These are phyloP conservation scores for Microtus pennsylvanicus DNA, from an alignment of 2,113 vertebrate species.

Conservation along the genomic window DNA sequence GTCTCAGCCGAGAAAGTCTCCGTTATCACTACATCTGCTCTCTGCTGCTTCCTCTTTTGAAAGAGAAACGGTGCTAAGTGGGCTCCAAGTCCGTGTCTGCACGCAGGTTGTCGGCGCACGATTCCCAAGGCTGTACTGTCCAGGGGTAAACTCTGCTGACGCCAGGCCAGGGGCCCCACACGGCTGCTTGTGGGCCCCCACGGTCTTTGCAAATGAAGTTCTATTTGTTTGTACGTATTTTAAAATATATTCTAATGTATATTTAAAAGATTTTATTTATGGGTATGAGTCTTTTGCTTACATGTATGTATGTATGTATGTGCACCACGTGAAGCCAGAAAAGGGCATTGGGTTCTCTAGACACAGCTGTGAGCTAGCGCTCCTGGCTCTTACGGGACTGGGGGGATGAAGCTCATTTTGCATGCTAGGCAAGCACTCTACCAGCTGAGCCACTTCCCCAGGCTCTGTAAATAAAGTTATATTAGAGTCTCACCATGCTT, in stretches of 20 bases:
- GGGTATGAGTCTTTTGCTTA: not conserved
- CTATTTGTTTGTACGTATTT: not conserved
- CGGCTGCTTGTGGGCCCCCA: not conserved
- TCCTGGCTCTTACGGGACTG: not conserved
- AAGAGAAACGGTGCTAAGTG: not conserved
- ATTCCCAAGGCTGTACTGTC: not conserved
- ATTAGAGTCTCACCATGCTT: no score
- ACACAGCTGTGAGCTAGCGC: not conserved
- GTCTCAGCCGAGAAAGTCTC: not conserved
- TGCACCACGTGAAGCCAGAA: not conserved
- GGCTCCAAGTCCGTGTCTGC: not conserved
- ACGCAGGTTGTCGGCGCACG: rapidly evolving
- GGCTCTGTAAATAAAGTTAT: not conserved
- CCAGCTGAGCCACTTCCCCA: not conserved
- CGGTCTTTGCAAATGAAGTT: not conserved
- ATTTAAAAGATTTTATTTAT: not conserved
- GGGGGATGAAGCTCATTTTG: not conserved
- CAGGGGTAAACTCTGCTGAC: no score
- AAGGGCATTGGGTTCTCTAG: not conserved
- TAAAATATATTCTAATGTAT: not conserved
- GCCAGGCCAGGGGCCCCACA: rapidly evolving
- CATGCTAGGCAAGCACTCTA: not conserved
- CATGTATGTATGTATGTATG: not conserved
- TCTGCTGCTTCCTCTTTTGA: not conserved
- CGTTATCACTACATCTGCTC: not conserved